Base-by-base conservation (phyloP, 1,140 invertebrate species). In the Nixonia krombeini region DNA sequence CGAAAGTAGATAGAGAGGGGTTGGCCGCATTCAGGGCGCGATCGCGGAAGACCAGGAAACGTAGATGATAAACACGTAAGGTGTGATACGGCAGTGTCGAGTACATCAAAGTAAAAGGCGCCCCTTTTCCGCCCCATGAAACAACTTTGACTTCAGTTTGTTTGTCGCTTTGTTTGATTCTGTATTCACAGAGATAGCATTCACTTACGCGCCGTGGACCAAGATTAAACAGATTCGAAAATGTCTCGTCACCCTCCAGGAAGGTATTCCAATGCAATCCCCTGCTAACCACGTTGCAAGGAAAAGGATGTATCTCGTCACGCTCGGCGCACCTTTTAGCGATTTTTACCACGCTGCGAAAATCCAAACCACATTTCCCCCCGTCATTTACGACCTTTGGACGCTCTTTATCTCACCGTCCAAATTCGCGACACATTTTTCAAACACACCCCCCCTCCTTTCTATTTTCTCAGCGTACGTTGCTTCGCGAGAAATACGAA, bases 181-280 rank as follows among this genome's bases (percentile, higher is more conserved):
- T 58, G 52, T 72, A 85, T 82, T 84, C 79, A 82, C 67, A 71
- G 72, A 84, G 81, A 85, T 84, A 83, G 81, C 83, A 82, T 84
- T 85, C 78, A 85, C 75, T 84, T 83, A 84, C 76, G 70, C 75
- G 70, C 61, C 68, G 70, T 73, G 70, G 59, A 76, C 79, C 75
- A 76, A 84, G 81, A 84, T 85, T 85, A 85, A 85, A 85, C 83
- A 83, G 81, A 85, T 85, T 85, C 76, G 70, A 78, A 83, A 85
- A 84, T 85, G 82, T 69, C 62, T 70, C 70, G 57, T 70, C 66
- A 51, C 61, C 71, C 49, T 64, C 44, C 23, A 65, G 41, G 38
- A 65, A 61, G 51, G 61, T 61, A 51, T 70, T 62, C 51, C 25
- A 33, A 15, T 33, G 18, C 46, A 38, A 57, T 57, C 50, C 33